Evolutionary conservation across 2,797 vertebrate species (phyloP).

Genomic region (Microhierax caerulescens): DNA sequence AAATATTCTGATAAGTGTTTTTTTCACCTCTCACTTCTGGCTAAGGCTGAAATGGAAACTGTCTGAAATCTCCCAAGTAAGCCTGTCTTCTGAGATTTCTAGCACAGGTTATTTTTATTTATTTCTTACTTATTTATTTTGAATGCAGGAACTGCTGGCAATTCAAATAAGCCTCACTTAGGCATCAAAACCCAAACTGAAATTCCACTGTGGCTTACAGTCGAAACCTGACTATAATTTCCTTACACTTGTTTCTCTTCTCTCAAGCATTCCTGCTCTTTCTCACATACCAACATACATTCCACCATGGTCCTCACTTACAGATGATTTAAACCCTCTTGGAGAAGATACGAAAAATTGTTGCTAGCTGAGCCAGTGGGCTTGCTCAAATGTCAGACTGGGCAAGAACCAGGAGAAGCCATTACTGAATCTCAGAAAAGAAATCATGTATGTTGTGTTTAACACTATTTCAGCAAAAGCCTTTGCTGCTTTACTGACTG

Average conservation of each 20-base stretch:
- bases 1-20: background rate
- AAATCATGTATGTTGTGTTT: background rate
- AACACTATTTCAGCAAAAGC: background rate
- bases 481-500: background rate
- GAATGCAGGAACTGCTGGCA: background rate
- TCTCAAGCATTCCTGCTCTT: background rate
- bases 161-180: background rate
- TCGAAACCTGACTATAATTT: background rate
- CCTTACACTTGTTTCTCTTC: background rate
- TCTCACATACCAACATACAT: background rate
- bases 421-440: background rate
- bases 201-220: background rate
- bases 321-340: background rate
- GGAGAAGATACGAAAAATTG: background rate
- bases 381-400: background rate
- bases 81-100: background rate
- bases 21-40: conserved; percentile 7
- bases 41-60: background rate
- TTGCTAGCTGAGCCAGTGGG: background rate
- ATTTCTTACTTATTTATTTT: background rate
- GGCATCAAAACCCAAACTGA: conserved; percentile 14
- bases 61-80: conserved; percentile 3
- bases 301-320: background rate
- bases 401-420: background rate
- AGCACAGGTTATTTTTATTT: background rate